phyloP scores from a whole-genome alignment of 2,797 vertebrate species.

The Arctocebus calabarensis region DNA sequence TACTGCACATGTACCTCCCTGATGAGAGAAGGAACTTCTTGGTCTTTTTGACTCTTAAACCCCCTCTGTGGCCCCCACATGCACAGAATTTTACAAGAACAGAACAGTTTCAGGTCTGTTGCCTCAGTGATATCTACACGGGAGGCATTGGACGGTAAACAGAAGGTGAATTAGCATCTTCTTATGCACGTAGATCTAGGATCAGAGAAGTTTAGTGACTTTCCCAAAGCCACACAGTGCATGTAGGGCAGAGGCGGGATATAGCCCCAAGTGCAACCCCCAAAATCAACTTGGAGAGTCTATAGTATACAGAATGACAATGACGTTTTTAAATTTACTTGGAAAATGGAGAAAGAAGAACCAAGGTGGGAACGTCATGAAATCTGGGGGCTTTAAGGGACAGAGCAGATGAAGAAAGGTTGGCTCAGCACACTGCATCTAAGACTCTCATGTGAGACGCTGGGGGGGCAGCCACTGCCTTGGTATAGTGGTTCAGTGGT shows the following conservation, averaged over 20 bases:
- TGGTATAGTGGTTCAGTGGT: background rate
- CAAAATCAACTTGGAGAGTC: background rate
- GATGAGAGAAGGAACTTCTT: slow-evolving; percentile 51
- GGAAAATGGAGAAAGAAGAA: background rate
- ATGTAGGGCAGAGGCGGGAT: background rate
- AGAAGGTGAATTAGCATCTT: slow-evolving; percentile 12
- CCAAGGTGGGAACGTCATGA: background rate
- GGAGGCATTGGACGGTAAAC: background rate
- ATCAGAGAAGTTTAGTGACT: background rate
- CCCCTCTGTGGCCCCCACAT: background rate
- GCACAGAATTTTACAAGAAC: background rate
- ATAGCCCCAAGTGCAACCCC: background rate
- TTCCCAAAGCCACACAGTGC: background rate
- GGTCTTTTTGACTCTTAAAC: slow-evolving; percentile 14
- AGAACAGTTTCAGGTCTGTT: background rate
- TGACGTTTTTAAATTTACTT: background rate
- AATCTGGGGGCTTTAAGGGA: background rate
- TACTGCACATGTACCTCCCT: slow-evolving; percentile 56
- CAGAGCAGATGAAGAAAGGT: background rate
- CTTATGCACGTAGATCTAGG: background rate
- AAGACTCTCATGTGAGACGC: background rate
- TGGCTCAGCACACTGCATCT: background rate
- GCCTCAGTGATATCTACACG: background rate
- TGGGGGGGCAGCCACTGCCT: background rate
- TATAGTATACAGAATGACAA: background rate